A percentile compares a stretch with the other conserved stretches of the same genome.
Evolutionary conservation across 1,140 invertebrate species (phyloP).

Genomic region (Cyclargus thomasi): DNA sequence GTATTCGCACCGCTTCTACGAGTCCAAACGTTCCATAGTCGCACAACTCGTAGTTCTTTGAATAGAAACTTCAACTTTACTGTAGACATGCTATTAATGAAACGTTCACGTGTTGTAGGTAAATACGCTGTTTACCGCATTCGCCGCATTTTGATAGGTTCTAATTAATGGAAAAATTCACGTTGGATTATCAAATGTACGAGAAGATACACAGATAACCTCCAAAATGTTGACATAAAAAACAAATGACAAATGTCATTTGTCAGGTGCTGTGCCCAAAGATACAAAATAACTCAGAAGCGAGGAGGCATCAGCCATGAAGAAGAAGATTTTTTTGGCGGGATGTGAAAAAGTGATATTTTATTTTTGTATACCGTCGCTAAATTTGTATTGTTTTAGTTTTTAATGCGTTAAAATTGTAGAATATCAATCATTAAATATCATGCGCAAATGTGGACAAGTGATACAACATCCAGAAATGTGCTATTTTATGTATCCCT

Average conservation of each 20-base stretch:
- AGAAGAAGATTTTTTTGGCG: too few relatives aligned
- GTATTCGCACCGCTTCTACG: slow-evolving; percentile 43
- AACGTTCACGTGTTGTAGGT: slow-evolving; percentile 9
- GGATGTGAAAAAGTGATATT: too few relatives aligned
- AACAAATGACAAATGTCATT: background rate
- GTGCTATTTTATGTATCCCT: too few relatives aligned
- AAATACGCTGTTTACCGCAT: background rate
- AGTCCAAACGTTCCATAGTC: slow-evolving; percentile 53
- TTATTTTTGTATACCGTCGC: too few relatives aligned
- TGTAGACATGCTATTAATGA: slow-evolving; percentile 29
- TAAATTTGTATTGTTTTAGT: too few relatives aligned
- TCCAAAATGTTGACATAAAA: background rate
- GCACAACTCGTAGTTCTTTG: slow-evolving; percentile 42
- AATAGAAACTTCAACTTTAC: slow-evolving; percentile 40
- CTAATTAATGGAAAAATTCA: slow-evolving; percentile 6
- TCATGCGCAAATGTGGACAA: too few relatives aligned
- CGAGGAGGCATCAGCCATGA: too few relatives aligned
- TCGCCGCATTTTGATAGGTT: background rate
- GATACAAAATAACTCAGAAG: too few relatives aligned
- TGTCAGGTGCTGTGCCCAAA: background rate
- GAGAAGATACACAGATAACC: background rate
- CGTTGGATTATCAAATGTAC: background rate
- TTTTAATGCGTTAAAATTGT: too few relatives aligned
- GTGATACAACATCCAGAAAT: too few relatives aligned
- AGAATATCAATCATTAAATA: too few relatives aligned